Percentiles rank a stretch among this genome's conserved stretches.
Conservation (phyloP, 2,113 vertebrate genomes). For the Sturnus vulgaris region DNA sequence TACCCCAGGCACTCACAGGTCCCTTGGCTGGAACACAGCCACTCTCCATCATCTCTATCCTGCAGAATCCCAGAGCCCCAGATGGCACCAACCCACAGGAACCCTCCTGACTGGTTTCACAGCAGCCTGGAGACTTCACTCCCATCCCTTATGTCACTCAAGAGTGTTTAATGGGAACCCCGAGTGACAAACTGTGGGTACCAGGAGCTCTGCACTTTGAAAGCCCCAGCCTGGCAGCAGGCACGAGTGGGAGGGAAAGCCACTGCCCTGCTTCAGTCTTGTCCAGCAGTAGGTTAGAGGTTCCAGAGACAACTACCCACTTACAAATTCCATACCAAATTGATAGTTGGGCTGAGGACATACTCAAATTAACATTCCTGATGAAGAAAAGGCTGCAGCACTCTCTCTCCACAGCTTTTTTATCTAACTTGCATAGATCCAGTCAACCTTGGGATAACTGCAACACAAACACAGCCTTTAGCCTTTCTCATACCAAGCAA, state of each 20-base stretch:
- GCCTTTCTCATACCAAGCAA: background rate
- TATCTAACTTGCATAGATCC: background rate
- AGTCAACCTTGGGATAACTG: background rate
- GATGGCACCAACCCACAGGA: background rate
- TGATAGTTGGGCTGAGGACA: background rate
- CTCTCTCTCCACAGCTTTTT: background rate
- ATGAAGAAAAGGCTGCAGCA: background rate
- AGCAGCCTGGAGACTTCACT: background rate
- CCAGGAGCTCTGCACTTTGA: background rate
- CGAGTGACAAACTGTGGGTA: background rate
- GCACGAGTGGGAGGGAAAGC: background rate
- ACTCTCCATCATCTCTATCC: background rate
- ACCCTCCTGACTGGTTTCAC: rapidly evolving
- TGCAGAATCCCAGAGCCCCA: background rate
- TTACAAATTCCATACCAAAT: background rate
- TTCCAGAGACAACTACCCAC: background rate
- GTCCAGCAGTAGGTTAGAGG: background rate
- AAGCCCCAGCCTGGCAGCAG: background rate
- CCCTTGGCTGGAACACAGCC: background rate
- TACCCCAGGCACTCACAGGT: background rate
- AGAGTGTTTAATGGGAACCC: background rate
- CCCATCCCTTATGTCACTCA: background rate
- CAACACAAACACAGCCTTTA: background rate
- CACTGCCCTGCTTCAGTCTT: background rate
- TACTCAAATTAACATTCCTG: background rate